Conservation (phyloP, 2,113 vertebrate genomes). For the Merops nubicus region DNA sequence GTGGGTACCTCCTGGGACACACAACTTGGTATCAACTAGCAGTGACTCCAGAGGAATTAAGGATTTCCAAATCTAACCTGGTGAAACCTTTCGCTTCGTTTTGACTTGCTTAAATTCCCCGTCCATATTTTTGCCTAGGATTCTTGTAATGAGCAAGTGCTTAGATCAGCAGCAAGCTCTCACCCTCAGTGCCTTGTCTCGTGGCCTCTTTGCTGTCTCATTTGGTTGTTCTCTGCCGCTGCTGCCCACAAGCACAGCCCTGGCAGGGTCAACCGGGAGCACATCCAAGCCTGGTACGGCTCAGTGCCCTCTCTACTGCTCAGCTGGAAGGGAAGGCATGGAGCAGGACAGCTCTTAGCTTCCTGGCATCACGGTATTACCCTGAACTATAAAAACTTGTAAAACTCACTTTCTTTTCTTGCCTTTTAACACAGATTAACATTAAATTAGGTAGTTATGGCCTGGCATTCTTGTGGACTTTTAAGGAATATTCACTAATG, state of each 20-base stretch:
- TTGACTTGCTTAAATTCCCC: neutral
- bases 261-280: neutral
- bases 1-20: neutral
- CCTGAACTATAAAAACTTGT: neutral
- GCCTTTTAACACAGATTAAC: neutral
- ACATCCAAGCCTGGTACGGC: neutral
- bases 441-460: neutral
- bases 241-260: neutral
- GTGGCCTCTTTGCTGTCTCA: neutral
- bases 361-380: neutral
- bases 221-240: neutral
- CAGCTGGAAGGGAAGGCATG: neutral
- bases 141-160: accelerated
- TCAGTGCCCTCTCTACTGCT: neutral
- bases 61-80: neutral
- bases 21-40: neutral
- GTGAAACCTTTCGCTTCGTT: neutral
- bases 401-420: neutral
- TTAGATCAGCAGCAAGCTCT: neutral
- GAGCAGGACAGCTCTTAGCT: neutral
- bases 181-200: neutral
- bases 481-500: neutral
- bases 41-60: neutral
- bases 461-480: neutral
- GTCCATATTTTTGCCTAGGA: neutral